These are phyloP conservation scores for Drosophila rellima DNA, from an alignment of 2,888 invertebrate genomes.

Conservation along the genomic window DNA sequence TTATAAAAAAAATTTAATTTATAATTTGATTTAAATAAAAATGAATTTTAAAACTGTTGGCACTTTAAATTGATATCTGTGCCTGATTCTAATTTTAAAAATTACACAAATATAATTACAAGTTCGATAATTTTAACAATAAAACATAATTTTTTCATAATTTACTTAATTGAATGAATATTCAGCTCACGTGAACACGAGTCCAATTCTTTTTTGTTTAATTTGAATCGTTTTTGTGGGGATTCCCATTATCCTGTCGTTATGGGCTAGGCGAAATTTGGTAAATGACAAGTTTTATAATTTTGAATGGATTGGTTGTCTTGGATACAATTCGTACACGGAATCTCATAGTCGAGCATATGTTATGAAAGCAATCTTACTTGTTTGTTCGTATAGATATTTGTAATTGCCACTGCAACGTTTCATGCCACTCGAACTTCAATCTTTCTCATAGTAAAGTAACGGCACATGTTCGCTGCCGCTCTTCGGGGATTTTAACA, in stretches of 20 bases:
- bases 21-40: not conserved
- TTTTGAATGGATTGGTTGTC: not conserved
- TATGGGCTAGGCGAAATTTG: not conserved
- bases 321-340: not conserved
- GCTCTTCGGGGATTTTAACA: conserved; percentile 56
- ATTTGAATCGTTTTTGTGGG: not conserved
- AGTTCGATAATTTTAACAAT: not conserved
- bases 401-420: conserved; percentile 28
- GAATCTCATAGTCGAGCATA: conserved; percentile 4
- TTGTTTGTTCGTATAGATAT: conserved; percentile 14
- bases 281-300: conserved; percentile 1
- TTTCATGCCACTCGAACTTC: conserved; percentile 21
- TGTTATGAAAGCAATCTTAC: not conserved
- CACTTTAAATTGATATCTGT: not conserved
- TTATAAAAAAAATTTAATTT: too few relatives aligned
- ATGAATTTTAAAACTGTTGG: not conserved
- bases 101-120: not conserved
- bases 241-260: not conserved
- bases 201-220: conserved; percentile 12
- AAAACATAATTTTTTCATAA: too few relatives aligned
- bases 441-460: conserved; percentile 24
- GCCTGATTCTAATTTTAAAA: not conserved
- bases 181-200: too few relatives aligned
- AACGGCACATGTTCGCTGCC: conserved; percentile 19
- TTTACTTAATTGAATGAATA: too few relatives aligned